Percentiles rank a stretch among this genome's conserved stretches.
Evolutionary conservation across 1,140 invertebrate species (phyloP).

Genomic region (Drosophila sp.): DNA sequence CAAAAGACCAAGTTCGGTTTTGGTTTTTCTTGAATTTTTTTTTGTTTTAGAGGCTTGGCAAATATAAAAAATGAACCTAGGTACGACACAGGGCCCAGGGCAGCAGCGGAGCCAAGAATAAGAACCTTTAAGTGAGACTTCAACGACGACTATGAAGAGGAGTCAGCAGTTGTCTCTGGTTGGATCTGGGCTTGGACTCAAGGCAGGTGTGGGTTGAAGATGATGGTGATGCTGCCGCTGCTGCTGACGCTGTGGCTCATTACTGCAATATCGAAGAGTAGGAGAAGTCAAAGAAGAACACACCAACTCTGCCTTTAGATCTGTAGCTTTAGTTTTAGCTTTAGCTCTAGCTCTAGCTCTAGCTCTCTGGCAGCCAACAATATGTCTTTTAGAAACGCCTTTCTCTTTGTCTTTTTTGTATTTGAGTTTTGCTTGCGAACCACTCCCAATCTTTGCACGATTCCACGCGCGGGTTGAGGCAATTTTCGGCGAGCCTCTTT

Average conservation of each 20-base stretch:
- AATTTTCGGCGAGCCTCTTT: constrained; percentile 22
- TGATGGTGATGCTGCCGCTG: background rate
- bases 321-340: background rate
- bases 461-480: constrained; percentile 20
- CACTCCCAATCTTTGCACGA: constrained; percentile 28
- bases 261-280: constrained; percentile 9
- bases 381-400: constrained; percentile 18
- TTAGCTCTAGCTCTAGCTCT: background rate
- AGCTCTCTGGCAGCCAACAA: constrained; percentile 4
- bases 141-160: constrained; percentile 14
- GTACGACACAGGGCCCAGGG: constrained; percentile 1
- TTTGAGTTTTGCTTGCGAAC: constrained; percentile 5
- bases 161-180: constrained; percentile 5
- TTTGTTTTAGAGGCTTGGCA: constrained; percentile 17
- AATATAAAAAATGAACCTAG: constrained; percentile 16
- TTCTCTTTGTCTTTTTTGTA: constrained; percentile 14
- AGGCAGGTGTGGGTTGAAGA: constrained; percentile 20
- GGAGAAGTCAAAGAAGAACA: background rate
- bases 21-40: background rate
- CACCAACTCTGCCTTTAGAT: background rate
- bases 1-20: constrained; percentile 7
- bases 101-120: constrained; percentile 5
- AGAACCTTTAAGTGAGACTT: constrained; percentile 23
- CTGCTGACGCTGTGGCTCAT: background rate
- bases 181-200: constrained; percentile 15